Evolutionary conservation across 2,113 vertebrate genomes (phyloP).

Genomic region (Manacus vitellinus): DNA sequence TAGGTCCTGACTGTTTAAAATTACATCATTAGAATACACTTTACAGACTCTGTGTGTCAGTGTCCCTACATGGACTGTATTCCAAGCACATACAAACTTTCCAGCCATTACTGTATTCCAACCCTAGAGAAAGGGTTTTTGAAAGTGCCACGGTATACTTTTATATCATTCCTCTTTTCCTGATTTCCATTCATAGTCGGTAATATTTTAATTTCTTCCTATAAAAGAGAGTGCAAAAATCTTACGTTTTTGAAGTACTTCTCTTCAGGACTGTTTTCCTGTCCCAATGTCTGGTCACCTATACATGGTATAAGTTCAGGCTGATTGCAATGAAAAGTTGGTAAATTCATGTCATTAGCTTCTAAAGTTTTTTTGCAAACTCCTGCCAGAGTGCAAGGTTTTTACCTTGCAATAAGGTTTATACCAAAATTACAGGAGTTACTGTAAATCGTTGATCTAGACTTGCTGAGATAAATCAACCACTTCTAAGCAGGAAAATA

Average conservation of each 20-base stretch:
- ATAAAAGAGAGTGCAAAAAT: background rate
- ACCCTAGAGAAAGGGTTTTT: background rate
- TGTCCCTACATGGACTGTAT: background rate
- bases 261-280: background rate
- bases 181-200: background rate
- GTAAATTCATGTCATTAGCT: background rate
- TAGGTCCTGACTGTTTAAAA: background rate
- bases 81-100: background rate
- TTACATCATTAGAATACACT: background rate
- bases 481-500: background rate
- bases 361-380: background rate
- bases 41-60: background rate
- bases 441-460: background rate
- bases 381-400: background rate
- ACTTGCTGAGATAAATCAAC: background rate
- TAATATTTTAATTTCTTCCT: background rate
- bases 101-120: background rate
- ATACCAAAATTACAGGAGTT: background rate
- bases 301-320: background rate
- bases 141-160: background rate
- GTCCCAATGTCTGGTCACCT: background rate
- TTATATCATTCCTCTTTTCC: background rate
- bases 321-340: background rate
- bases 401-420: background rate
- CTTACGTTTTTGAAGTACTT: rapidly evolving